Evolutionary conservation across 2,113 vertebrate species (phyloP), one percentile per base, ranked within the genome.

Genomic region (Cyphomyrus discorhynchus): DNA sequence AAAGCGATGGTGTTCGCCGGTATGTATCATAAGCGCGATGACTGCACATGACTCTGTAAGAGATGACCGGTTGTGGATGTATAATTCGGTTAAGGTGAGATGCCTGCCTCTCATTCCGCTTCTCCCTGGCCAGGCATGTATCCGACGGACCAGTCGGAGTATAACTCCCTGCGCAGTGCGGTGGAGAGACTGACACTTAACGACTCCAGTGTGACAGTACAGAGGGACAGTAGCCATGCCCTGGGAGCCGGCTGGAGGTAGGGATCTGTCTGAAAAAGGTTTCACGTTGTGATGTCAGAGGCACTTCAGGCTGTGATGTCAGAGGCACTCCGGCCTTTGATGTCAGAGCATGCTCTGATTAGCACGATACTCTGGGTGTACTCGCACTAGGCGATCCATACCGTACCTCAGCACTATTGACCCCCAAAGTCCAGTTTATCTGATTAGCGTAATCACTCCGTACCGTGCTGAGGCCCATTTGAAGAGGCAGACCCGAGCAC

Each of bases 1-100:
- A 99, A 98, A 93, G 95, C 98, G 93, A 99, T 99, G 98, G 98
- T 99, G 90, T 99, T 99, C 94, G 98, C 98, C 95, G 98, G 98
- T 99, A 95, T 87, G 91, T 66, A 15, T 53, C 39, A 21, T 5
- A 45, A 49, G 9, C 13, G 27, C 15, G 1, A 19, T 24, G 11
- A 17, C 49, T 62, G 3, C 42, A 31, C 62, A 10, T 58, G 74
- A 31, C 15, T 21, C 10, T 4, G 24, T 52, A 31, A 52, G 15
- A 19, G 21, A 39, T 46, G 80, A 9, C 6, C 49, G 27, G 85
- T 53, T 15, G 21, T 0, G 2, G 13, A 56, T 87, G 27, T 1
- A 35, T 5, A 1, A 35, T 50, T 56, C 27, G 39, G 50, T 35
- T 10, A 87, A 15, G 8, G 19, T 52, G 13, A 52, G 11, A 8